Evolutionary conservation across 2,797 vertebrate species (phyloP), one percentile per base, ranked within the genome.

Genomic region (Parambassis ranga): DNA sequence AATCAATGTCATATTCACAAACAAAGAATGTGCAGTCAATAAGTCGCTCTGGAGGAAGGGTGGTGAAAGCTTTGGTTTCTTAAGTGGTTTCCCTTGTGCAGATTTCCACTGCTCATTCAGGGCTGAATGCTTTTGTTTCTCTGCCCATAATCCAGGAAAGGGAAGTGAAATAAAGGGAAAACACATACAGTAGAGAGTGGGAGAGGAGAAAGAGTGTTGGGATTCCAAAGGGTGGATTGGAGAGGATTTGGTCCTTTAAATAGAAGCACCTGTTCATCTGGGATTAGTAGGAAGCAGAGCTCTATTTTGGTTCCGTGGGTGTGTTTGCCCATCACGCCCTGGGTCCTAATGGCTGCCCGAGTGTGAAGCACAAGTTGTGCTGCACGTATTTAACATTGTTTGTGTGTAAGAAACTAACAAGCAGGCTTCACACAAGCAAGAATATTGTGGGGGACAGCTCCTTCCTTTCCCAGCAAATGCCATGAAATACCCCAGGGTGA

Each of bases 221-320:
- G 76, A 90, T 84, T 81, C 80, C 79, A 75, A 30, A 41, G 78
- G 74, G 73, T 82, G 86, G 87, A 89, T 86, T 89, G 90, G 49
- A 85, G 72, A 84, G 89, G 90, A 92, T 92, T 93, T 92, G 79
- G 57, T 49, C 64, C 88, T 90, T 84, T 87, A 91, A 91, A 93
- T 93, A 93, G 92, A 86, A 89, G 65, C 90, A 92, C 91, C 91
- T 93, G 92, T 92, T 93, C 83, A 82, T 82, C 82, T 83, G 80
- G 91, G 92, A 92, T 93, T 93, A 92, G 83, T 56, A 62, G 82
- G 81, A 88, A 87, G 87, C 79, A 59, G 47, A 63, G 71, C 79
- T 87, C 88, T 90, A 90, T 92, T 92, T 91, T 84, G 68, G 81
- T 80, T 66, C 52, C 51, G 68, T 57, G 35, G 77, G 79, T 76